Evolutionary conservation across 2,113 vertebrate species (phyloP).

Genomic region (Ariopsis seemanni): DNA sequence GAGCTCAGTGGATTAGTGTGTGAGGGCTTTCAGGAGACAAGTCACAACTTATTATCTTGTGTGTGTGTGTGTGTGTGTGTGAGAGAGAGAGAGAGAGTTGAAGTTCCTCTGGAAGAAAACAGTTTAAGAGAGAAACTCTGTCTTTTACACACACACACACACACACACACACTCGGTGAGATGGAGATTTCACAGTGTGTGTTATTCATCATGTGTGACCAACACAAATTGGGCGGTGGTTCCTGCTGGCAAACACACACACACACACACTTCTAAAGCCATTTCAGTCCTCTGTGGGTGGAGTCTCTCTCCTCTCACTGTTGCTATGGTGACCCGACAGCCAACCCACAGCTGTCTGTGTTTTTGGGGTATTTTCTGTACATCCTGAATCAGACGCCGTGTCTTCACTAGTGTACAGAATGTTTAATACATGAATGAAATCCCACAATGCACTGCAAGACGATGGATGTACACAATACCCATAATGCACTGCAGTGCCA

Average conservation of each 20-base stretch:
- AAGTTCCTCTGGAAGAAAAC: background rate
- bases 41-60: background rate
- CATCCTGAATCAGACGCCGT: background rate
- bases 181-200: conserved; percentile 46
- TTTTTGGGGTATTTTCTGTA: conserved; percentile 9
- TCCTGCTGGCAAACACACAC: conserved; percentile 49
- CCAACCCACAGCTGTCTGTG: conserved; percentile 14
- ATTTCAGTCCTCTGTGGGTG: conserved; percentile 23
- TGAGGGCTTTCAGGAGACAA: conserved; percentile 5
- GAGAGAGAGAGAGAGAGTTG: too few relatives aligned
- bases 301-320: conserved; percentile 33
- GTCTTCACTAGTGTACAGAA: background rate
- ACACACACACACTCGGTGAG: conserved; percentile 23
- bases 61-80: background rate
- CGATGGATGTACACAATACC: background rate
- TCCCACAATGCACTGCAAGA: background rate
- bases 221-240: conserved; percentile 51
- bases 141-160: background rate
- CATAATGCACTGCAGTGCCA: conserved; percentile 16
- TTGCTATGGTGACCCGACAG: conserved; percentile 31
- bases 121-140: background rate
- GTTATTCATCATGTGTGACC: conserved; percentile 52
- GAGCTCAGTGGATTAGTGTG: conserved; percentile 21
- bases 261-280: conserved; percentile 25
- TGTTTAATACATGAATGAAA: background rate